These are phyloP conservation scores for Ornithoptera priamus DNA, from an alignment of 2,888 invertebrate genomes.

Conservation along the genomic window DNA sequence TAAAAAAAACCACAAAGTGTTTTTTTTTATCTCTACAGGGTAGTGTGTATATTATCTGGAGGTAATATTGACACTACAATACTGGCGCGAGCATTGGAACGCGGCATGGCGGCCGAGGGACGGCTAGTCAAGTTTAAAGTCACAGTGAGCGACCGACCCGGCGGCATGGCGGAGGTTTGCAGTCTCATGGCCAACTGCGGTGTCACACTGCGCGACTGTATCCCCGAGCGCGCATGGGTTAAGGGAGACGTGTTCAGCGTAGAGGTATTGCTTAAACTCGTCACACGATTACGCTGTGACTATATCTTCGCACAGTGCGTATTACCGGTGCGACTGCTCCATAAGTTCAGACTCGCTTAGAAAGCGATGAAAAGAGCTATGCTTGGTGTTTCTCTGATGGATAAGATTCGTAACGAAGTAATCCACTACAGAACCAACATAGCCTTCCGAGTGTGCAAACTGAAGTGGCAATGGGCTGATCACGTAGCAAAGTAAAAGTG, in stretches of 20 bases:
- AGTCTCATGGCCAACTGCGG: constrained; percentile 85
- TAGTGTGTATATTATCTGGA: constrained; percentile 89
- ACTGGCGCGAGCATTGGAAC: constrained; percentile 90
- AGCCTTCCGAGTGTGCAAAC: too few relatives aligned
- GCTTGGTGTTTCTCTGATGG: too few relatives aligned
- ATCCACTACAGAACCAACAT: too few relatives aligned
- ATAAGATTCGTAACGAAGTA: too few relatives aligned
- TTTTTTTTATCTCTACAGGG: constrained; percentile 73
- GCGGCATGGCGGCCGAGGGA: constrained; percentile 94
- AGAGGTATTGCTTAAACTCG: constrained; percentile 44
- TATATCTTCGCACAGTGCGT: too few relatives aligned
- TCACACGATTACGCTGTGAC: too few relatives aligned
- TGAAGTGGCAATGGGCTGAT: too few relatives aligned
- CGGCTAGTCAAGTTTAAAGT: constrained; percentile 80
- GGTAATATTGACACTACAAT: constrained; percentile 96
- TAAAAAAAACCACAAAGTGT: too few relatives aligned
- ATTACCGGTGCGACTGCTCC: too few relatives aligned
- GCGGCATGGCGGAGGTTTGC: constrained; percentile 92
- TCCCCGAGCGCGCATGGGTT: constrained; percentile 97
- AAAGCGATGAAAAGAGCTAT: too few relatives aligned
- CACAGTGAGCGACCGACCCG: constrained; percentile 90
- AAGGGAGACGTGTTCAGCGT: constrained; percentile 89
- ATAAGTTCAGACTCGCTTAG: too few relatives aligned
- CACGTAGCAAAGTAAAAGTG: too few relatives aligned
- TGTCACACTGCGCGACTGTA: constrained; percentile 94